These are phyloP conservation scores for Megastigmus dorsalis DNA, from an alignment of 2,888 invertebrate genomes.

Conservation along the genomic window DNA sequence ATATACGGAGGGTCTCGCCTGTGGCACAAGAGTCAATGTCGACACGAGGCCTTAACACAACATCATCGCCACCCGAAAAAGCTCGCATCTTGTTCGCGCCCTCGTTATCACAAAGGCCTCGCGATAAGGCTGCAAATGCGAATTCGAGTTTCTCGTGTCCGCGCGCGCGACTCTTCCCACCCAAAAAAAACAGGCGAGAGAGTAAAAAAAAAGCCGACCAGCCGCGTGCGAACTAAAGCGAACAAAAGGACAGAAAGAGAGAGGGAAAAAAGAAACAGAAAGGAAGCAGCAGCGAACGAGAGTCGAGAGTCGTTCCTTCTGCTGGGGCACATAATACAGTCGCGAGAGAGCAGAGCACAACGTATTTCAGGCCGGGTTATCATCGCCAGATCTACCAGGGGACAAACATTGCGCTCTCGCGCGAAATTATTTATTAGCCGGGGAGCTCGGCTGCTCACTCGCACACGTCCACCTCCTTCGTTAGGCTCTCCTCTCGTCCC, in stretches of 20 bases:
- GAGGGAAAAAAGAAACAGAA: conserved; percentile 2
- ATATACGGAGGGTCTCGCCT: too few relatives aligned
- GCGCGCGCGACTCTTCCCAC: too few relatives aligned
- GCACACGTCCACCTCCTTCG: conserved; percentile 58
- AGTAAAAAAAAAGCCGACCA: neutral
- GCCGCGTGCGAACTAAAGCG: neutral
- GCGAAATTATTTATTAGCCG: conserved; percentile 74
- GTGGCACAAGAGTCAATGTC: neutral
- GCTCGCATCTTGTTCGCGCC: neutral
- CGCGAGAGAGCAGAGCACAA: conserved; percentile 56
- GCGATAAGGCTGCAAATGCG: conserved; percentile 25
- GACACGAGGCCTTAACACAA: neutral
- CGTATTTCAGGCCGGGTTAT: conserved; percentile 73
- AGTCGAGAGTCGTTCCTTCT: neutral
- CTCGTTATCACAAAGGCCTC: conserved; percentile 10
- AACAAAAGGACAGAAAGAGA: conserved; percentile 15
- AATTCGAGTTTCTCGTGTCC: neutral
- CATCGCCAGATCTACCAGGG: conserved; percentile 74
- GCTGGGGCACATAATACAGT: neutral
- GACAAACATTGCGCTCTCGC: conserved; percentile 62
- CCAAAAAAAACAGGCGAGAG: neutral
- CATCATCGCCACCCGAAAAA: neutral
- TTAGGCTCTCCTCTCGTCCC: conserved; percentile 11
- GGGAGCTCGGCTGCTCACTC: too few relatives aligned
- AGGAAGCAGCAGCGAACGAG: neutral